Conservation (phyloP, 2,113 vertebrate species). For the Pelvicachromis taeniatus region DNA sequence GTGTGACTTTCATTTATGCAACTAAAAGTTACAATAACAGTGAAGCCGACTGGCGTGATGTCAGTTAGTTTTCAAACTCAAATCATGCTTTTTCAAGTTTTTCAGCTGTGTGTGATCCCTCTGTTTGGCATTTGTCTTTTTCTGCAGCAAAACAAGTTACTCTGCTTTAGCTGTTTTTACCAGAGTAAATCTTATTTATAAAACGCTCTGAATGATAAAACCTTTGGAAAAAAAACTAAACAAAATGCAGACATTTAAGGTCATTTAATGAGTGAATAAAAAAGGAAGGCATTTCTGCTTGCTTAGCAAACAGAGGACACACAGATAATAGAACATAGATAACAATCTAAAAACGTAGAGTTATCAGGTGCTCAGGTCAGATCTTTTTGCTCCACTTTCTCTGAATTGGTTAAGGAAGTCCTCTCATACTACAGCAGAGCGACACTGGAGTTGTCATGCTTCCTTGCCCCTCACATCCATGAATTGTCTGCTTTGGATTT, state of each 20-base stretch:
- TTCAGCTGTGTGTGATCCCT: not conserved
- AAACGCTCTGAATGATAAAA: not conserved
- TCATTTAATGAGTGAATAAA: not conserved
- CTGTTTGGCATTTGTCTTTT: not conserved
- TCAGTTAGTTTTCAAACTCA: not conserved
- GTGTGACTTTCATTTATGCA: not conserved
- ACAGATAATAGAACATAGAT: slow-evolving; percentile 40
- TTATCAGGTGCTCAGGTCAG: slow-evolving; percentile 26
- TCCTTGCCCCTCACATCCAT: slow-evolving; percentile 38
- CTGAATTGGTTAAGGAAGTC: not conserved
- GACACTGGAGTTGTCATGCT: not conserved
- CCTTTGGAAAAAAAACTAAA: not conserved
- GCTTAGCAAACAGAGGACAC: not conserved
- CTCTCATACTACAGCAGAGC: not conserved
- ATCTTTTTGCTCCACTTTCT: slow-evolving; percentile 20
- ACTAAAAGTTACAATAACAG: not conserved
- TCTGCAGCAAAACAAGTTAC: not conserved
- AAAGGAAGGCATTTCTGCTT: slow-evolving; percentile 5
- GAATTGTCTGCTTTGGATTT: slow-evolving; percentile 48
- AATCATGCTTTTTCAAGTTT: not conserved
- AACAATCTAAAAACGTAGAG: not conserved
- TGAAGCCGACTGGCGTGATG: not conserved
- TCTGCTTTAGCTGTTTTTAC: not conserved
- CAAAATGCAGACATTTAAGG: not conserved
- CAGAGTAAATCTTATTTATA: not conserved